These are phyloP conservation scores for Antigone vipio DNA, from an alignment of 2,113 vertebrate genomes.

Conservation along the genomic window DNA sequence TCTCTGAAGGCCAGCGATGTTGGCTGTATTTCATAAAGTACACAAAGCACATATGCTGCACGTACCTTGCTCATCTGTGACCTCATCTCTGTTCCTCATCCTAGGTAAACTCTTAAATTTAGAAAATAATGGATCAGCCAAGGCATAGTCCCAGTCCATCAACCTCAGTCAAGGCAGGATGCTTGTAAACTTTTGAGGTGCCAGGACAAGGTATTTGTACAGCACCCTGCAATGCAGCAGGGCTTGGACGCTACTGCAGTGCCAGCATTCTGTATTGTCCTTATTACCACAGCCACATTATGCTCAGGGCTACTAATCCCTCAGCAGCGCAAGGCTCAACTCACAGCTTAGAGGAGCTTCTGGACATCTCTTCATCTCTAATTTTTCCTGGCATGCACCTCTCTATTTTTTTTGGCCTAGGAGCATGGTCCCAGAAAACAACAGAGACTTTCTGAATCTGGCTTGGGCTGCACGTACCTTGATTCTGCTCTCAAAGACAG, in stretches of 20 bases:
- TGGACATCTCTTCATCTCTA: not conserved
- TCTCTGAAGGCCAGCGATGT: not conserved
- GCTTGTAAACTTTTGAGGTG: not conserved
- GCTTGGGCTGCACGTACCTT: not conserved
- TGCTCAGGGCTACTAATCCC: not conserved
- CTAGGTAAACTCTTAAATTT: not conserved
- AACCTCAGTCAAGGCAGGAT: not conserved
- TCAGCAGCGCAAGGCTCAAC: not conserved
- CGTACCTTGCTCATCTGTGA: not conserved
- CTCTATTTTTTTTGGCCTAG: not conserved
- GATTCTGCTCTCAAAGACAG: not conserved
- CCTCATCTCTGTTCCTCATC: not conserved
- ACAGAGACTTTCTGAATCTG: not conserved
- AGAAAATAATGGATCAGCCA: not conserved
- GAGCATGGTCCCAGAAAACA: not conserved
- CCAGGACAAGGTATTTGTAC: not conserved
- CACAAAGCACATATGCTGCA: not conserved
- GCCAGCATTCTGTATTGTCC: not conserved
- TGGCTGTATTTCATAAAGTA: not conserved
- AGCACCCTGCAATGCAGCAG: not conserved
- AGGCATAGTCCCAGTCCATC: not conserved
- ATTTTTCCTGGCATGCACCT: not conserved
- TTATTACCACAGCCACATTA: not conserved
- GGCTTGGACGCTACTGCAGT: not conserved
- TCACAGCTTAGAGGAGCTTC: not conserved